These are phyloP conservation scores for Seriola quinqueradiata DNA, from an alignment of 2,113 vertebrate species.

Conservation along the genomic window DNA sequence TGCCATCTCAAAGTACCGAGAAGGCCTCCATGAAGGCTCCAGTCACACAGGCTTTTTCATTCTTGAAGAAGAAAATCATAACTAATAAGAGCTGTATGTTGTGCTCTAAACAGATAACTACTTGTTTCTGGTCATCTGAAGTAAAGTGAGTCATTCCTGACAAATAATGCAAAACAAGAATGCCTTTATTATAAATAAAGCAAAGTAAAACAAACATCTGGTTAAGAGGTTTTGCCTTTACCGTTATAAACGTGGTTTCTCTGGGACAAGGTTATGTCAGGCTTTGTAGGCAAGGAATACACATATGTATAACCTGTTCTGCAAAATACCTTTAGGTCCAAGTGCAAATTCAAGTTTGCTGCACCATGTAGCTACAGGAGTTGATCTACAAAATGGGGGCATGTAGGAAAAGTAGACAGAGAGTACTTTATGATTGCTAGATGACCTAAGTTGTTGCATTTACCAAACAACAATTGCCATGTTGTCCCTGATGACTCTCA, in stretches of 20 bases:
- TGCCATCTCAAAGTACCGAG: constrained; percentile 74
- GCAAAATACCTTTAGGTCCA: not conserved
- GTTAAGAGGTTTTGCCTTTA: not conserved
- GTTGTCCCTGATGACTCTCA: constrained; percentile 39
- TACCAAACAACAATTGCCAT: not conserved
- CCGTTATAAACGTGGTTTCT: not conserved
- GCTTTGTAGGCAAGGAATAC: not conserved
- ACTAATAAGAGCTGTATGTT: constrained; percentile 42
- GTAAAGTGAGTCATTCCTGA: constrained; percentile 15
- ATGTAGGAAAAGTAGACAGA: not conserved
- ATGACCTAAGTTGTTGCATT: constrained; percentile 19
- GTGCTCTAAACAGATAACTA: constrained; percentile 24
- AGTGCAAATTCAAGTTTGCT: not conserved
- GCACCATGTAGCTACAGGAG: not conserved
- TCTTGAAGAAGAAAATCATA: constrained; percentile 51
- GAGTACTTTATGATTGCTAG: not conserved
- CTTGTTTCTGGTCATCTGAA: constrained; percentile 43
- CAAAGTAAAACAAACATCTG: constrained; percentile 10
- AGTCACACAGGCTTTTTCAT: constrained; percentile 65
- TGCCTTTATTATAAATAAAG: not conserved
- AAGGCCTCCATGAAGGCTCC: constrained; percentile 71
- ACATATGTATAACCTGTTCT: not conserved
- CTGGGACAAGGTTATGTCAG: not conserved
- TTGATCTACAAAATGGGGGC: not conserved
- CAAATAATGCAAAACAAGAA: constrained; percentile 9